These are phyloP conservation scores for Pedionomus torquatus DNA, from an alignment of 2,113 vertebrate genomes.

Conservation along the genomic window DNA sequence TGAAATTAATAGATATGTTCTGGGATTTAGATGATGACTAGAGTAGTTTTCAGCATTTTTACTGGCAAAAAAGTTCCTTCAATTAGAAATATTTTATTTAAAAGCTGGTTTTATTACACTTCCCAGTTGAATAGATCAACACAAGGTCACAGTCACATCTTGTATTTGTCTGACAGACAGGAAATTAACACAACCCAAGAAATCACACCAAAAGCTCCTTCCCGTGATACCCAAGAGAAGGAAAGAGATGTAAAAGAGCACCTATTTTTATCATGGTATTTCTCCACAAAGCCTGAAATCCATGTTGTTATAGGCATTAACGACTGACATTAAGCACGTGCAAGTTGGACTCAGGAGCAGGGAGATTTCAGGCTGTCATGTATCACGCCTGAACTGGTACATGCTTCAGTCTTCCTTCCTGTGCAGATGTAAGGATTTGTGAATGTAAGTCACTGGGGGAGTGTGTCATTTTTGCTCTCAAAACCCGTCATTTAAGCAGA, in stretches of 20 bases:
- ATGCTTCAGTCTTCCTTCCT: background rate
- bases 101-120: conserved; percentile 27
- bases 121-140: background rate
- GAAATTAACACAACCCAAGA: conserved; percentile 28
- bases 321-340: background rate
- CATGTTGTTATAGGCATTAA: background rate
- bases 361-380: background rate
- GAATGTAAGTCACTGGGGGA: background rate
- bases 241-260: background rate
- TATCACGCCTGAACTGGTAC: background rate
- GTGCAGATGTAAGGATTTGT: background rate
- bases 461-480: background rate
- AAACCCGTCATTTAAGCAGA: background rate
- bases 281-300: background rate
- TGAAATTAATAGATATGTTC: conserved; percentile 47
- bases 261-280: background rate
- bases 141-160: background rate
- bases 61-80: conserved; percentile 19
- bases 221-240: background rate
- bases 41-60: conserved; percentile 47
- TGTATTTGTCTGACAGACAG: conserved; percentile 25
- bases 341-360: background rate
- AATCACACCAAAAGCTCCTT: background rate
- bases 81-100: conserved; percentile 43
- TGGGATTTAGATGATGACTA: conserved; percentile 43